Percentiles rank a stretch among this genome's conserved stretches.
Evolutionary conservation across 64 coral and sea anemone species (phyloP).

Genomic region (Dendronephthya gigantea): DNA sequence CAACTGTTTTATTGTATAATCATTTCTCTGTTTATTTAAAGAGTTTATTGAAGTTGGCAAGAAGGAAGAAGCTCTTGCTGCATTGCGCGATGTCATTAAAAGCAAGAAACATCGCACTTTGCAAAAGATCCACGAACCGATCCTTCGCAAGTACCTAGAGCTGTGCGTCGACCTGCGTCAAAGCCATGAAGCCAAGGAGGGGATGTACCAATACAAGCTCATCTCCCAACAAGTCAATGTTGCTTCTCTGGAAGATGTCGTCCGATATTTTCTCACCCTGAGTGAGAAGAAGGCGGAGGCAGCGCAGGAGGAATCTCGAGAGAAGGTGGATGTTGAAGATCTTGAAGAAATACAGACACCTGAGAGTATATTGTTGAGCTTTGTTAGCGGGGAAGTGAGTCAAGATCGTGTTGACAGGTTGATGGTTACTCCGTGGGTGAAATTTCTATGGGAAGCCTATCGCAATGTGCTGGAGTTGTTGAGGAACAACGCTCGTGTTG

Average conservation of each 20-base stretch:
- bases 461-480: conserved; percentile 78
- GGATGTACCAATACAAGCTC: conserved; percentile 92
- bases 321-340: conserved; percentile 68
- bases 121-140: conserved; percentile 92
- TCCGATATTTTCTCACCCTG: conserved; percentile 82
- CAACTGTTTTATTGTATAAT: too few relatives aligned
- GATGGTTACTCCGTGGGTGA: conserved; percentile 91
- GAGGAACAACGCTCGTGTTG: conserved; percentile 71
- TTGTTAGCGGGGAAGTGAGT: conserved; percentile 89
- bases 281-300: conserved; percentile 62
- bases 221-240: conserved; percentile 98
- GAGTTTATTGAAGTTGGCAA: conserved; percentile 97
- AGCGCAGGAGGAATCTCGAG: conserved; percentile 54
- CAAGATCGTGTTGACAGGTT: conserved; percentile 79
- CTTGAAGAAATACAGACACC: conserved; percentile 92
- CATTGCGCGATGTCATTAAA: conserved; percentile 88
- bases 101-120: conserved; percentile 98
- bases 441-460: conserved; percentile 95
- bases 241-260: conserved; percentile 81
- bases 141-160: conserved; percentile 86
- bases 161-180: conserved; percentile 82
- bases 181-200: conserved; percentile 91
- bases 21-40: too few relatives aligned
- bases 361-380: conserved; percentile 86
- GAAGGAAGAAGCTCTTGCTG: conserved; percentile 79